Base-by-base conservation (phyloP, 2,888 invertebrate genomes). In the Cremastobaeus sp. region DNA sequence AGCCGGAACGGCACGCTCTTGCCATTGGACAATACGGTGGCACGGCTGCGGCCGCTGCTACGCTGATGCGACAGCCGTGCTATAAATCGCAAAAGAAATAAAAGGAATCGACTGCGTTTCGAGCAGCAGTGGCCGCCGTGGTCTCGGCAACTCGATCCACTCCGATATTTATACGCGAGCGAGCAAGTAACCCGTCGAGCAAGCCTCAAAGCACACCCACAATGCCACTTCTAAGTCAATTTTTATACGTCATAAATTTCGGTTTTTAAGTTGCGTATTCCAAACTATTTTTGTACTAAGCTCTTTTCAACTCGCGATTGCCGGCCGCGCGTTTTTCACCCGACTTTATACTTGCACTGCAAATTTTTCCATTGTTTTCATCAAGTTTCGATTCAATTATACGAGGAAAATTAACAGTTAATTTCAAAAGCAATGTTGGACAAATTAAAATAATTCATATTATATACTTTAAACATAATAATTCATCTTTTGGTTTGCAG, bases 21-120 rank as follows among this genome's bases (percentile, higher is more conserved):
- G 62, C 52, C 68, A 75, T 75, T 75, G 75, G 71, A 75, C 60
- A 59, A 60, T 66, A 45, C 68, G 39, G 62, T 66, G 50, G 73
- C 62, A 55, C 73, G 57, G 52, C 55, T 62, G 59, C 65, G 66
- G 68, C 68, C 48, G 70, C 70, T 71, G 71, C 66, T 62, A 66
- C 43, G 73, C 64, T 68, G 73, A 60, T 72, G 72, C 71, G 77
- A 52, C 69, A 74, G 74, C 59, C 55, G 64, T 66, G 79, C 77
- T 78, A 79, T 79, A 81, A 81, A 81, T 81, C 79, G 79, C 68
- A 78, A 81, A 77, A 77, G 79, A 80, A 79, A 76, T 78, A 78
- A 77, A 76, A 77, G 72, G 50, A 62, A 77, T 50, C 52, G 64
- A 50, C 72, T 64, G 57, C 70, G 68, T 57, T 70, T 48, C 47